phyloP scores from a whole-genome alignment of 1,140 invertebrate genomes.

The Trypoxylus dichotomus region DNA sequence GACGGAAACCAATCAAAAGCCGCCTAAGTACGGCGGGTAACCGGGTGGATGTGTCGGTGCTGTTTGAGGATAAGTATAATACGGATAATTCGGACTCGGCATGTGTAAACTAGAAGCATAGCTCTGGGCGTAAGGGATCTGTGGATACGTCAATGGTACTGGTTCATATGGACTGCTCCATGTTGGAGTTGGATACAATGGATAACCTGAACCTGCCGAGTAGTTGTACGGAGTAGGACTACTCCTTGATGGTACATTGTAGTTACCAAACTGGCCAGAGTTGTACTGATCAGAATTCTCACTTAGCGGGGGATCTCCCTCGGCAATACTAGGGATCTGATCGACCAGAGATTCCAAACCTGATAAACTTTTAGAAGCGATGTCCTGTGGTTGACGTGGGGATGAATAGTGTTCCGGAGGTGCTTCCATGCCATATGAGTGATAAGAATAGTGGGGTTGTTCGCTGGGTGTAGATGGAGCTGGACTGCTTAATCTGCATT shows the following conservation, averaged over 20 bases:
- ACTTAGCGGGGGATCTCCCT: constrained; percentile 56
- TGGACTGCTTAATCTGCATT: constrained; percentile 60
- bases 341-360: constrained; percentile 87
- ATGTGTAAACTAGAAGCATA: constrained; percentile 57
- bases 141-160: constrained; percentile 49
- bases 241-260: constrained; percentile 45
- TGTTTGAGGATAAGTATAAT: constrained; percentile 54
- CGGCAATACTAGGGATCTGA: constrained; percentile 86
- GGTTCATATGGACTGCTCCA: constrained; percentile 52
- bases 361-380: constrained; percentile 84
- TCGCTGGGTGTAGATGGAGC: constrained; percentile 51
- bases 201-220: constrained; percentile 47
- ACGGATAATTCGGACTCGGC: constrained; percentile 60
- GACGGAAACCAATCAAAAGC: constrained; percentile 59
- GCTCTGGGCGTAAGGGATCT: constrained; percentile 51
- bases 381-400: constrained; percentile 65
- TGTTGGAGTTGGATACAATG: constrained; percentile 51
- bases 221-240: constrained; percentile 51
- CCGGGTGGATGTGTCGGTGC: constrained; percentile 55
- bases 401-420: constrained; percentile 51
- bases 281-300: constrained; percentile 48
- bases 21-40: constrained; percentile 57
- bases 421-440: constrained; percentile 47
- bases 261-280: constrained; percentile 44
- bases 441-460: constrained; percentile 48